Evolutionary conservation across 2,797 vertebrate species (phyloP), one percentile per base, ranked within the genome.

Genomic region (Babyrousa celebensis): DNA sequence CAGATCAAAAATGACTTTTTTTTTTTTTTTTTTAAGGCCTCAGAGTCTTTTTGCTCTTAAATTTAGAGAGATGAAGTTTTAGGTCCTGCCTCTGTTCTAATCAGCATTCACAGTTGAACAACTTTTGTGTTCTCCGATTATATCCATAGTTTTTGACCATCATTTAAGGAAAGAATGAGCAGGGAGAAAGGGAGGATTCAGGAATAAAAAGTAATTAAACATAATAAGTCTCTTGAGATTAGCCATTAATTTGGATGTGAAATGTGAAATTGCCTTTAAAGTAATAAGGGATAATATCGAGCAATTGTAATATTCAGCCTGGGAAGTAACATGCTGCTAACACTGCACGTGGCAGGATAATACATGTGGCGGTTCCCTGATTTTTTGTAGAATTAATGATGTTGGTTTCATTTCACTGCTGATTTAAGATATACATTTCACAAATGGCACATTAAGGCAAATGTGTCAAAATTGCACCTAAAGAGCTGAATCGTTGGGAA

Each of bases 201-300:
- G 95, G 85, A 98, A 63, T 68, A 89, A 97, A 97, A 97, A 95
- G 94, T 98, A 98, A 98, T 98, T 97, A 98, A 97, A 84, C 32
- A 0, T 88, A 97, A 94, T 97, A 90, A 93, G 84, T 96, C 98
- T 98, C 98, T 89, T 89, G 98, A 98, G 97, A 92, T 96, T 98
- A 97, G 96, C 97, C 97, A 96, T 98, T 98, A 98, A 98, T 98
- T 98, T 98, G 68, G 86, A 96, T 97, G 97, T 98, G 93, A 98
- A 98, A 97, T 98, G 79, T 96, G 94, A 98, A 98, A 98, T 97
- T 94, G 93, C 87, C 87, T 95, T 98, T 96, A 65, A 96, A 98
- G 95, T 97, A 97, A 96, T 98, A 96, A 95, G 95, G 96, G 88
- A 89, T 98, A 96, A 93, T 97, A 96, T 67, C 27, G 0, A 17